A percentile compares a stretch with the other conserved stretches of the same genome.
phyloP scores from a whole-genome alignment of 1,140 invertebrate genomes.

The Phortica variegata region DNA sequence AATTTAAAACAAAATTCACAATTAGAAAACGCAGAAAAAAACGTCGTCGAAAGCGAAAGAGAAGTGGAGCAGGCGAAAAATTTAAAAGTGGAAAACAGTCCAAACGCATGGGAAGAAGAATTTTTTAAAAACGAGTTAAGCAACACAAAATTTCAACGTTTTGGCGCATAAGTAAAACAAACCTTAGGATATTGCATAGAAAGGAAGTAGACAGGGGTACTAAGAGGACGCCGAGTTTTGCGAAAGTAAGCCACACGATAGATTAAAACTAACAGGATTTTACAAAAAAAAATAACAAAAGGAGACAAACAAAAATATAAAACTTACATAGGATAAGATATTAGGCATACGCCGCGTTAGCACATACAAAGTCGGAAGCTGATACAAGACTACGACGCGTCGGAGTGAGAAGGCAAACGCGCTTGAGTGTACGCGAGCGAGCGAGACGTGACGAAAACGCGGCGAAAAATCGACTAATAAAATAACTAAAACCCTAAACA shows the following conservation, averaged over 20 bases:
- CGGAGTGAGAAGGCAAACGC: too few species aligned
- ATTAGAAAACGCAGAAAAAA: conserved; percentile 57
- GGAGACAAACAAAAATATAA: background rate
- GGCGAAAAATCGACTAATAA: conserved; percentile 7
- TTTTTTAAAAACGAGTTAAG: conserved; percentile 48
- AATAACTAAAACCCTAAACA: background rate
- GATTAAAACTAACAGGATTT: conserved; percentile 1
- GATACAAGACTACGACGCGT: too few species aligned
- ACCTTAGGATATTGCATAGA: too few species aligned
- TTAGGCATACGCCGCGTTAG: conserved; percentile 36
- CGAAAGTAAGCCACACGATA: conserved; percentile 17
- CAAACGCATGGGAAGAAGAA: too few species aligned
- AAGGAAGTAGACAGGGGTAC: conserved; percentile 15
- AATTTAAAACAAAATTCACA: conserved; percentile 57
- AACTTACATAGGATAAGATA: conserved; percentile 38
- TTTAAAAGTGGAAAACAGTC: conserved; percentile 35
- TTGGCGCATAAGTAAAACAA: too few species aligned
- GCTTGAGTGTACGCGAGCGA: conserved; percentile 3
- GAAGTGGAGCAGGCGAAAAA: conserved; percentile 29
- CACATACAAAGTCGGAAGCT: too few species aligned
- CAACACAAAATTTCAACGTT: conserved; percentile 51
- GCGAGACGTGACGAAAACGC: conserved; percentile 11
- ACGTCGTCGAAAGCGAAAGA: too few species aligned
- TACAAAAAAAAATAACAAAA: background rate
- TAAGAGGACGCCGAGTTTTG: conserved; percentile 14